Base-by-base conservation (phyloP, 2,113 vertebrate genomes). In the Eulacestoma nigropectus region DNA sequence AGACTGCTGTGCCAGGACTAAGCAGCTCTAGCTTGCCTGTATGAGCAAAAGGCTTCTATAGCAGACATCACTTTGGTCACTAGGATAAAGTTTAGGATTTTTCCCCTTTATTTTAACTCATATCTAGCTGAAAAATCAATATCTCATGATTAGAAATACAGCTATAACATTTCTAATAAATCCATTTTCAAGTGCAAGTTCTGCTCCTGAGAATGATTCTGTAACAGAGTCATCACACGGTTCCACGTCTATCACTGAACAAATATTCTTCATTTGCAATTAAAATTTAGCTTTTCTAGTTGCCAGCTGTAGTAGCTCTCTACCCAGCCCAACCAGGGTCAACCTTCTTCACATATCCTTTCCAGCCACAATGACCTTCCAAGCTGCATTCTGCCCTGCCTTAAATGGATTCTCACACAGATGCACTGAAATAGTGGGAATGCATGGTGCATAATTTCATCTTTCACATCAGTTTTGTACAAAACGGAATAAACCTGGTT, bases 121-220 rank as follows among this genome's bases (percentile, higher is more conserved):
- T 88, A 87, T 90, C 84, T 80, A 60, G 80, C 57, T 79, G 82
- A 74, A 91, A 96, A 96, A 96, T 95, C 80, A 92, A 91, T 96
- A 94, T 74, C 82, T 96, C 77, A 64, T 84, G 70, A 93, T 82
- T 74, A 91, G 80, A 97, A 95, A 87, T 65, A 79, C 44, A 90
- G 73, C 77, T 62, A 92, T 93, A 95, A 89, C 90, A 94, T 92
- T 92, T 94, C 67, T 89, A 95, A 92, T 94, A 93, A 94, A 95
- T 95, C 57, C n/a, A 59, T 93, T 94, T 93, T 83, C 63, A 82
- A 89, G 64, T 37, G 65, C 69, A 80, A 78, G 62, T 89, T 93
- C 87, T 41, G 5, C 46, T 95, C 55, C 46, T 50, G 46, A 89
- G 84, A 81, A 70, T 6, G 13, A 60, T 64, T 27, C 27, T 78